Evolutionary conservation across 2,888 invertebrate genomes (phyloP), one percentile per base, ranked within the genome.

Genomic region (Caenorhabditis zanzibari): DNA sequence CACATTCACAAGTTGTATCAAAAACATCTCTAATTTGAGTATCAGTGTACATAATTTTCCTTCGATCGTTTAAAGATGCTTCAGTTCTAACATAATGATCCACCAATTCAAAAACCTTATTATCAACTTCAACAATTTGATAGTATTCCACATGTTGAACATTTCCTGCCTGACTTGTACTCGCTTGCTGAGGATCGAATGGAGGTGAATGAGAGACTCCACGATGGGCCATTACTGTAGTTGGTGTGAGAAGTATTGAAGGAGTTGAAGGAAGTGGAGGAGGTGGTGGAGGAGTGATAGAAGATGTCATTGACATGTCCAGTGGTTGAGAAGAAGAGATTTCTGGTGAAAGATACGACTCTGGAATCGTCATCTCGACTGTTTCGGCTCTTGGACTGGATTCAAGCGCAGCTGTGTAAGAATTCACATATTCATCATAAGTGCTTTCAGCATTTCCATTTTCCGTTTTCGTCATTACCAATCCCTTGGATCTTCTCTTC

Each of bases 11-110:
- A 47, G 75, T 75, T 14, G 61, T 79, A 54, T 85, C 82, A 56
- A 88, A 86, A 24, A 88, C 82, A 41, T 85, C 85, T 58, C 83
- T 28, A 12, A 88, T 88, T 32, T 75, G 83, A 16, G 85, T 80
- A 16, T 86, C 82, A 10, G 88, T 88, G 74, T 86, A 88, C 86
- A 88, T 85, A 19, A 88, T 85, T 28, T 82, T 82, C 19, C 88
- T 74, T 2, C 88, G 72, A 52, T 86, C 85, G 56, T 86, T 86
- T 77, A 88, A 64, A 5, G 86, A 83, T 1, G 86, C 81, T 68
- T 88, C 88, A 22, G 81, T 81, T 41, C 73, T 54, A n/a, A 86
- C 64, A 58, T 83, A 83, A 24, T 82, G 84, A 49, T 84, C 77
- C 16, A 88, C 61, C 12, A 86, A 35, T 12, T 76, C 73, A 63